These are phyloP conservation scores for Rhamphomyia laevipes DNA, from an alignment of 2,888 invertebrate genomes.

Conservation along the genomic window DNA sequence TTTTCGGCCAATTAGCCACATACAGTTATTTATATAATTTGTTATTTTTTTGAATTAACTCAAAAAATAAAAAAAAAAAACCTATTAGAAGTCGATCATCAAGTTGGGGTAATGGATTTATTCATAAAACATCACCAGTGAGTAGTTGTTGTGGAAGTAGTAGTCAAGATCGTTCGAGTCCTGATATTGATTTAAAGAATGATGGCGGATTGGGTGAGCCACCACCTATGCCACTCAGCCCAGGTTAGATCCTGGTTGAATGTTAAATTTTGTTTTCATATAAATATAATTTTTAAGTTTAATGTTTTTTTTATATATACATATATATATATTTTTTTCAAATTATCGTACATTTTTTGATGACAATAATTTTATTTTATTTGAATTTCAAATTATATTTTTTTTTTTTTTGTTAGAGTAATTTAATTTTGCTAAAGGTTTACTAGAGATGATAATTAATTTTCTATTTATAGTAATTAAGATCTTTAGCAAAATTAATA, in stretches of 20 bases:
- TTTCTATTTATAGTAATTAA: too few species aligned
- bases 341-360: too few species aligned
- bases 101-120: slow-evolving; percentile 38
- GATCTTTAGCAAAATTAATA: too few species aligned
- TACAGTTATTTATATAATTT: too few species aligned
- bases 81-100: slow-evolving; percentile 35
- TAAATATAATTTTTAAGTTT: slow-evolving; percentile 1
- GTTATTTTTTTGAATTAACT: not conserved
- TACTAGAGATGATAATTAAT: too few species aligned
- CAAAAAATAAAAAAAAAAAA: not conserved
- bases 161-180: slow-evolving; percentile 39
- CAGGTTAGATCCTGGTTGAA: slow-evolving; percentile 37
- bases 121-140: slow-evolving; percentile 39
- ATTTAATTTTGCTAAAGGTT: too few species aligned
- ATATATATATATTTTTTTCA: too few species aligned
- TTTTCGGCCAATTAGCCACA: too few species aligned
- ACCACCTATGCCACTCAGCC: slow-evolving; percentile 38
- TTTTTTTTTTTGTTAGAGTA: too few species aligned
- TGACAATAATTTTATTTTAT: too few species aligned
- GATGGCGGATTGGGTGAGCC: slow-evolving; percentile 28
- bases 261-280: not conserved
- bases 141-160: slow-evolving; percentile 41
- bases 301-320: too few species aligned
- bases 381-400: too few species aligned
- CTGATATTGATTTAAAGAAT: slow-evolving; percentile 30